Percentiles rank a stretch among this genome's conserved stretches.
Conservation (phyloP, 2,888 invertebrate genomes). For the Eulithis testata region DNA sequence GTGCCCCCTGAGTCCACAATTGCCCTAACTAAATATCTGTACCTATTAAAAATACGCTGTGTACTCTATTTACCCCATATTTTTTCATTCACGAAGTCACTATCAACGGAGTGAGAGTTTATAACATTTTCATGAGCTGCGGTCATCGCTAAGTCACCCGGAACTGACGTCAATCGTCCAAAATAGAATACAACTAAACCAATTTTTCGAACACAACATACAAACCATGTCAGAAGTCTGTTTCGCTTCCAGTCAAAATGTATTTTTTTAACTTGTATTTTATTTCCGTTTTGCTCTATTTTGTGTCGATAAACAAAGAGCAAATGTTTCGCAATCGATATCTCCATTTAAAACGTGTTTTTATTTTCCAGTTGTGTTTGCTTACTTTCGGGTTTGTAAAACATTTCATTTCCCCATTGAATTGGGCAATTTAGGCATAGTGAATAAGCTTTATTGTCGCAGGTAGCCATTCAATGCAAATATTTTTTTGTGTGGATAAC, state of each 20-base stretch:
- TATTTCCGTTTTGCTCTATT: slow-evolving; percentile 16
- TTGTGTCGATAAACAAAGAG: slow-evolving; percentile 17
- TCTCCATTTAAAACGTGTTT: slow-evolving; percentile 7
- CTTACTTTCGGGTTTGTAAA: slow-evolving; percentile 1
- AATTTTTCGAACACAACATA: slow-evolving; percentile 14
- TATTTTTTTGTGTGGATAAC: neutral
- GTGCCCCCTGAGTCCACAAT: too few relatives aligned
- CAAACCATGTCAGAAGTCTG: slow-evolving; percentile 7
- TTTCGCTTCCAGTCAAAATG: slow-evolving; percentile 14
- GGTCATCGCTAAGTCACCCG: slow-evolving; percentile 7
- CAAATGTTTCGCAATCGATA: slow-evolving; percentile 21
- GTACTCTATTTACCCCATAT: too few relatives aligned
- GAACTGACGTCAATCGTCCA: slow-evolving; percentile 6
- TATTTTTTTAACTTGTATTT: slow-evolving; percentile 16
- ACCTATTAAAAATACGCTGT: too few relatives aligned
- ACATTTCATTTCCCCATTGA: neutral
- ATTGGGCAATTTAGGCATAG: slow-evolving; percentile 5
- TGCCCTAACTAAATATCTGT: too few relatives aligned
- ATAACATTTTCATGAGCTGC: neutral
- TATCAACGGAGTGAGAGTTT: too few relatives aligned
- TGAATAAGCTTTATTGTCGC: neutral
- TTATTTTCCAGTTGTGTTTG: slow-evolving; percentile 5
- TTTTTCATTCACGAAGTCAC: too few relatives aligned
- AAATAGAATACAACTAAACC: slow-evolving; percentile 13
- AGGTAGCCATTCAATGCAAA: neutral